Conservation (phyloP, 2,113 vertebrate genomes). For the Crotalus horridus region DNA sequence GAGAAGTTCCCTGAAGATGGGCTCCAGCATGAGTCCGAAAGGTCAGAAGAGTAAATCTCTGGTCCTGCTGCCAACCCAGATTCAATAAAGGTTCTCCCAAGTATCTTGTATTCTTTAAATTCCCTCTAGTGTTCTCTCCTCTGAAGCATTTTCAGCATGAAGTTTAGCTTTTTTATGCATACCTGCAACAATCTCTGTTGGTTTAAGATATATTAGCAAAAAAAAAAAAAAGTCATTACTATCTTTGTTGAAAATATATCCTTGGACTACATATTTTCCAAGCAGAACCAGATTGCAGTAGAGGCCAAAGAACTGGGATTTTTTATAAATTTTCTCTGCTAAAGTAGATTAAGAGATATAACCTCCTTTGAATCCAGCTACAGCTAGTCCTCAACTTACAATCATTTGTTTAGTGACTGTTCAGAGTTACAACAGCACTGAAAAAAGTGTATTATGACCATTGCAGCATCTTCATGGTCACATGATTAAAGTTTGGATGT, state of each 20-base stretch:
- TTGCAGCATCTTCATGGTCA: too few species aligned
- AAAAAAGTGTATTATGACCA: too few species aligned
- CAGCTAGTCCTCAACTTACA: too few species aligned
- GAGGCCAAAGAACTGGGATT: not conserved
- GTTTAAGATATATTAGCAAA: not conserved
- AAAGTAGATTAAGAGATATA: not conserved
- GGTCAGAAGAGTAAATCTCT: too few species aligned
- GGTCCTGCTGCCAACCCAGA: too few species aligned
- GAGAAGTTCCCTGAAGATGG: too few species aligned
- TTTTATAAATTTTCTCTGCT: not conserved
- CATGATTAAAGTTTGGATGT: too few species aligned
- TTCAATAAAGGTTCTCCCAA: slow-evolving; percentile 12
- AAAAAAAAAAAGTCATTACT: too few species aligned
- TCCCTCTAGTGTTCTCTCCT: not conserved
- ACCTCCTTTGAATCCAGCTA: not conserved
- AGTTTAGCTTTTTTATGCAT: not conserved
- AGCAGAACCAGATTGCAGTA: not conserved
- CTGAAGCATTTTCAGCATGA: not conserved
- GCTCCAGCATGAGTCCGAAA: too few species aligned
- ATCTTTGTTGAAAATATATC: not conserved
- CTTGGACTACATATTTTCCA: not conserved
- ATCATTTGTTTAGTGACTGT: too few species aligned
- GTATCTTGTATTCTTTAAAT: not conserved
- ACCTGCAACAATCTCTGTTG: not conserved
- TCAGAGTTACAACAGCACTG: too few species aligned